A percentile compares a stretch with the other conserved stretches of the same genome.
These are phyloP conservation scores for Leptopilina boulardi DNA, from an alignment of 1,140 invertebrate genomes.

Conservation along the genomic window DNA sequence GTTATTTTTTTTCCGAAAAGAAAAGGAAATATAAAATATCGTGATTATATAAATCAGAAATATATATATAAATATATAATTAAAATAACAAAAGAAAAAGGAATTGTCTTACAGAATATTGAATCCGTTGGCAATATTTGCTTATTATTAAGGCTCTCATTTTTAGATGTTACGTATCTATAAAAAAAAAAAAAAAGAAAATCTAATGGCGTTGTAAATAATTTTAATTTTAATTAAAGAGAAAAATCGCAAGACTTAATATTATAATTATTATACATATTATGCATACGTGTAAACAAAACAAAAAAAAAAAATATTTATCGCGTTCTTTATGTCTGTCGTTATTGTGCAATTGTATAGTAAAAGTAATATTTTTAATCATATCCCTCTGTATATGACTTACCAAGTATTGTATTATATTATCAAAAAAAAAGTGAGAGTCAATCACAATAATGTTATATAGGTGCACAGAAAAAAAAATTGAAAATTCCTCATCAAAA, in stretches of 20 bases:
- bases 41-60: background rate
- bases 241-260: constrained; percentile 12
- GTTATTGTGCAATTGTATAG: constrained; percentile 45
- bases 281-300: constrained; percentile 57
- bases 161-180: constrained; percentile 1
- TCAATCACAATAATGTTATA: background rate
- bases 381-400: constrained; percentile 16
- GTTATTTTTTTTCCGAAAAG: background rate
- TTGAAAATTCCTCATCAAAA: background rate
- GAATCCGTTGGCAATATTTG: background rate
- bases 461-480: constrained; percentile 11
- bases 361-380: constrained; percentile 48
- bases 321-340: constrained; percentile 42
- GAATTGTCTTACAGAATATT: constrained; percentile 17
- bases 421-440: constrained; percentile 37
- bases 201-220: constrained; percentile 21
- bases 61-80: background rate
- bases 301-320: too few relatives aligned
- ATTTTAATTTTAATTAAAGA: background rate
- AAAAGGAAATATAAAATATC: background rate
- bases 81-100: background rate
- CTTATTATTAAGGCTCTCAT: constrained; percentile 9
- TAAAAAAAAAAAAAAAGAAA: background rate
- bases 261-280: constrained; percentile 59
- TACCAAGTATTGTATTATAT: constrained; percentile 25